Conservation (phyloP, 1,140 invertebrate genomes). For the Camponotus pennsylvanicus region DNA sequence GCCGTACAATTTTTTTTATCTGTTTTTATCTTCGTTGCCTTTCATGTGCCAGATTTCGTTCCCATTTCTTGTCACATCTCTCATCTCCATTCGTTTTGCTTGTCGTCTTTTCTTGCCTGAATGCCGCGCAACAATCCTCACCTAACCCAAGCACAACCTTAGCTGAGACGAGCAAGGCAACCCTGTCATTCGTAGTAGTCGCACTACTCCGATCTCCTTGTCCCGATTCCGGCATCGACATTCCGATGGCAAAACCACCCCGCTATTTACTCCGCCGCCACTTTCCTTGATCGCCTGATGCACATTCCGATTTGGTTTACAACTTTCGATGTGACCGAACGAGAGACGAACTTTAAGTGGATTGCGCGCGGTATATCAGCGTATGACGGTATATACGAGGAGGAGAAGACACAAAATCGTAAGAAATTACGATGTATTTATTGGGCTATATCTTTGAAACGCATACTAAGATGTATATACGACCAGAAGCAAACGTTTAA, state of each 20-base stretch:
- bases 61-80: conserved; percentile 55
- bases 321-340: conserved; percentile 38
- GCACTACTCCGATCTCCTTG: conserved; percentile 51
- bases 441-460: conserved; percentile 34
- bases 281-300: conserved; percentile 52
- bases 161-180: conserved; percentile 45
- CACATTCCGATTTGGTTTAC: conserved; percentile 59
- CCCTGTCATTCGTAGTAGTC: conserved; percentile 37
- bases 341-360: conserved; percentile 29
- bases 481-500: neutral
- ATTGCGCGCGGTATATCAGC: conserved; percentile 26
- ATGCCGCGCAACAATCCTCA: conserved; percentile 54
- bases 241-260: conserved; percentile 56
- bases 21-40: conserved; percentile 28
- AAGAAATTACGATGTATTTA: conserved; percentile 38
- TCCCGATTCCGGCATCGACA: conserved; percentile 48
- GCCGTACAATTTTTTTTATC: conserved; percentile 51
- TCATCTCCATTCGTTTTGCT: conserved; percentile 43
- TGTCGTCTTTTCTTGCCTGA: conserved; percentile 59
- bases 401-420: conserved; percentile 14
- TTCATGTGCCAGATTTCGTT: conserved; percentile 68
- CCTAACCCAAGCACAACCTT: conserved; percentile 55
- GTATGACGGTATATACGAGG: neutral
- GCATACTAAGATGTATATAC: neutral
- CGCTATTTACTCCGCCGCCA: conserved; percentile 64